Evolutionary conservation across 2,888 invertebrate species (phyloP).

Genomic region (Lithophane semibrunnea): DNA sequence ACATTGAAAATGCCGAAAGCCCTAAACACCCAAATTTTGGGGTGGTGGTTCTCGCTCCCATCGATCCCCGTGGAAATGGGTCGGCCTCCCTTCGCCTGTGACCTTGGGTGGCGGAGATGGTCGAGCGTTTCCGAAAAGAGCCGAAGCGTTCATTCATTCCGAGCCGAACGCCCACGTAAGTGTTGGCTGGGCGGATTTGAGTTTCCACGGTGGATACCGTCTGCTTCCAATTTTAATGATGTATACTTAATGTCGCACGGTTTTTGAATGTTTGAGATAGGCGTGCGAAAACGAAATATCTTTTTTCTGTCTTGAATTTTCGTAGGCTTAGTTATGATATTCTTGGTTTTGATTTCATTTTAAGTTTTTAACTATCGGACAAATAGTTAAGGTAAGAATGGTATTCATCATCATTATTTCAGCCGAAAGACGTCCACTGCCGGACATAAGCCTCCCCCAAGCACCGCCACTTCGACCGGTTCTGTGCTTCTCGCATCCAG

Average conservation of each 20-base stretch:
- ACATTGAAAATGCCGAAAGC: conserved; percentile 87
- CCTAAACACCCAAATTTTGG: conserved; percentile 78
- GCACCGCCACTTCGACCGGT: no score
- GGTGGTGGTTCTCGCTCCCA: conserved; percentile 83
- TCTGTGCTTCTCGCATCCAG: no score
- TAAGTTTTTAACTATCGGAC: neutral
- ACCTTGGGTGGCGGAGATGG: conserved; percentile 82
- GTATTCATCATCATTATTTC: neutral
- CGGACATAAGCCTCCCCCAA: no score
- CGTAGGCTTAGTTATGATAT: neutral
- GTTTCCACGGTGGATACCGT: conserved; percentile 64
- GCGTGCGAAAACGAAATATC: neutral
- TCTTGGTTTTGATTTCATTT: neutral
- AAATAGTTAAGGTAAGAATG: neutral
- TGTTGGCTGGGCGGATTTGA: conserved; percentile 67
- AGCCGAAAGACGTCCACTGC: no score
- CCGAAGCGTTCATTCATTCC: conserved; percentile 86
- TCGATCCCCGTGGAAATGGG: conserved; percentile 88
- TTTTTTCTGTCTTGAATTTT: conserved; percentile 2
- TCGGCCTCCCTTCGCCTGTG: conserved; percentile 78
- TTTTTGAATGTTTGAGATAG: conserved; percentile 58
- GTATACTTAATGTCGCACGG: conserved; percentile 67
- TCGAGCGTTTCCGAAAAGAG: conserved; percentile 80
- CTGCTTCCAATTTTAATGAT: conserved; percentile 70
- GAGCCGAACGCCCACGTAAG: conserved; percentile 73